Conservation (phyloP, 1,140 invertebrate species). For the Druon quercuslanigerum region DNA sequence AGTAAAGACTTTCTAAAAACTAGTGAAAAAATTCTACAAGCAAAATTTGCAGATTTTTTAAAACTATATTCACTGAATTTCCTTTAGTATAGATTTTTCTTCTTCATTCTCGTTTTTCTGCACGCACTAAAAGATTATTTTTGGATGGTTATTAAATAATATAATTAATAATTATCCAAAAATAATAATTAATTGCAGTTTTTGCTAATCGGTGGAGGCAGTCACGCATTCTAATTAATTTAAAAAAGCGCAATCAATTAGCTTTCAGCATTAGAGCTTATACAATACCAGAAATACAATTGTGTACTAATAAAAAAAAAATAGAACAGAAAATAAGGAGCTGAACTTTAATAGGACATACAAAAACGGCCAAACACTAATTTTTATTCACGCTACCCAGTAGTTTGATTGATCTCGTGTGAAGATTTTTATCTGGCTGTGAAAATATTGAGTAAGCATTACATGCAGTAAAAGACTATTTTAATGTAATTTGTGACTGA, state of each 20-base stretch:
- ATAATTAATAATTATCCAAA: no score
- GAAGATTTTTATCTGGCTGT: not conserved
- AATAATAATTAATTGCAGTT: no score
- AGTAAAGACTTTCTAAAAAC: not conserved
- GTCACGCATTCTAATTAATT: no score
- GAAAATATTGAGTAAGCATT: constrained; percentile 1
- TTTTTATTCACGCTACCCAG: constrained; percentile 29
- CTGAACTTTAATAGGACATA: not conserved
- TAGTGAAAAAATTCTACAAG: not conserved
- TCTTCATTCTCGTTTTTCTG: not conserved
- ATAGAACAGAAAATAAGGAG: not conserved
- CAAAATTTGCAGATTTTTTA: not conserved
- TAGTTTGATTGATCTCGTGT: constrained; percentile 23
- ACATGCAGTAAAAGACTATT: not conserved
- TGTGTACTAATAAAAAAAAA: not conserved
- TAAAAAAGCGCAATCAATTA: no score
- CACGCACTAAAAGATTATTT: no score
- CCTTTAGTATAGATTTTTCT: not conserved
- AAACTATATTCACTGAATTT: not conserved
- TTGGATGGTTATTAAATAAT: no score
- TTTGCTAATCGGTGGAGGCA: no score
- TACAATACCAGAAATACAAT: no score
- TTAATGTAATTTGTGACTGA: not conserved
- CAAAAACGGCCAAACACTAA: constrained; percentile 14
- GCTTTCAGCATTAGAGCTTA: no score